Evolutionary conservation across 2,113 vertebrate species (phyloP).

Genomic region (Illadopsis cleaveri): DNA sequence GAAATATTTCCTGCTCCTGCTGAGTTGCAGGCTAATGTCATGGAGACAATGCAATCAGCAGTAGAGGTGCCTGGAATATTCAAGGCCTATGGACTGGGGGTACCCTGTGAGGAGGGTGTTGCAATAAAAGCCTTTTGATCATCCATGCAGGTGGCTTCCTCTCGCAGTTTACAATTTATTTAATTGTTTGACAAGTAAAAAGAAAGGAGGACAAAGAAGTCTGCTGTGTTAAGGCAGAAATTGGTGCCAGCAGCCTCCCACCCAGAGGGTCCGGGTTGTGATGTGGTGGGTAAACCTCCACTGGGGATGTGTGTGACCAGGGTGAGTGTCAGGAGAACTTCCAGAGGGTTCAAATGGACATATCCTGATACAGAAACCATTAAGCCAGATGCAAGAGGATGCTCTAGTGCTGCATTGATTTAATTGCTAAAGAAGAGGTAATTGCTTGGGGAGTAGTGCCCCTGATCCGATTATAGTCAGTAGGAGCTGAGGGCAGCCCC

Average conservation of each 20-base stretch:
- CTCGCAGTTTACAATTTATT: background rate
- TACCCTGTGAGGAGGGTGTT: background rate
- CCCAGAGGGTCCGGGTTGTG: fast-evolving
- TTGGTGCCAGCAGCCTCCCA: background rate
- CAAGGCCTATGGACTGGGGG: background rate
- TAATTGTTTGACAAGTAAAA: background rate
- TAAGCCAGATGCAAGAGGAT: background rate
- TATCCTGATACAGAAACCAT: background rate
- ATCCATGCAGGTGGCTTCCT: background rate
- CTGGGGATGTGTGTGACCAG: fast-evolving
- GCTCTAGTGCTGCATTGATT: background rate
- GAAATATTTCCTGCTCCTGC: background rate
- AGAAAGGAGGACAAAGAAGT: background rate
- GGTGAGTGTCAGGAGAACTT: background rate
- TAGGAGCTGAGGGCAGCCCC: background rate
- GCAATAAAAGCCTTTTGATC: background rate
- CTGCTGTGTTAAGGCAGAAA: background rate
- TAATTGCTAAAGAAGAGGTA: background rate
- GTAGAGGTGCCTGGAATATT: background rate
- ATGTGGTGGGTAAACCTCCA: background rate
- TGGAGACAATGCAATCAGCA: fast-evolving
- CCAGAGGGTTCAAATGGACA: background rate
- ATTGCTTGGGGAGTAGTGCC: background rate
- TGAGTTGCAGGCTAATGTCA: background rate
- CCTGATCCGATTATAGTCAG: fast-evolving